Base-by-base conservation (phyloP, 2,888 invertebrate species). In the Heteromyza rotundicornis region DNA sequence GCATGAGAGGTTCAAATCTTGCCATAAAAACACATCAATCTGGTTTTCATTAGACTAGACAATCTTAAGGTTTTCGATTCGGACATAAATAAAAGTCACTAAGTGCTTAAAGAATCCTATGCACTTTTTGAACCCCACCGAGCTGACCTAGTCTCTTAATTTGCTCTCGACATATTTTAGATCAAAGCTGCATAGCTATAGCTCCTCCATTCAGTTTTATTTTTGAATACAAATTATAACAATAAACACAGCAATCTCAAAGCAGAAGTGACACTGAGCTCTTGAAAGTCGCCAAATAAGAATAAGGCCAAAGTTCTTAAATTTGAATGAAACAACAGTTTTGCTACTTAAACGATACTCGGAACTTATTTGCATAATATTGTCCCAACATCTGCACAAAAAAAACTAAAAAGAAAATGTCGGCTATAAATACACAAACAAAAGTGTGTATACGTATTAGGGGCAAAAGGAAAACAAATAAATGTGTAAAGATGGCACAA, bases 251-350 rank as follows among this genome's bases (percentile, higher is more conserved):
- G n/a, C n/a, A n/a, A n/a, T 10, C 27, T 27, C 5, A 27, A 27
- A 27, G 27, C 27, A 27, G 27, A n/a, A n/a, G n/a, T n/a, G n/a
- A 27, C 27, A 27, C 27, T 27, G 27, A 47, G 17, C 19, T 16
- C 51, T 51, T 23, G 22, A 53, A 32, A 32, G 53, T 53, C 32
- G 53, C 19, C 53, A 53, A 53, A 27, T 32, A 19, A 53, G 24
- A 27, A 24, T 27, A 27, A 10, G 27, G 10, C 27, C 27, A 27
- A 27, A 27, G 27, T 27, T 5, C 27, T 36, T 36, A 14, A 54
- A 54, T 36, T 54, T 54, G 20, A 54, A 54, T 54, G 54, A 54
- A 54, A 54, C 36, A 54, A 54, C 35, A 32, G 36, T 54, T 36
- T 35, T 19, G 20, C 22, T 35, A 35, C 52, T 54, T 54, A 54